A percentile compares a stretch with the other conserved stretches of the same genome.
These are phyloP conservation scores for Perca fluviatilis DNA, from an alignment of 2,113 vertebrate species.

Conservation along the genomic window DNA sequence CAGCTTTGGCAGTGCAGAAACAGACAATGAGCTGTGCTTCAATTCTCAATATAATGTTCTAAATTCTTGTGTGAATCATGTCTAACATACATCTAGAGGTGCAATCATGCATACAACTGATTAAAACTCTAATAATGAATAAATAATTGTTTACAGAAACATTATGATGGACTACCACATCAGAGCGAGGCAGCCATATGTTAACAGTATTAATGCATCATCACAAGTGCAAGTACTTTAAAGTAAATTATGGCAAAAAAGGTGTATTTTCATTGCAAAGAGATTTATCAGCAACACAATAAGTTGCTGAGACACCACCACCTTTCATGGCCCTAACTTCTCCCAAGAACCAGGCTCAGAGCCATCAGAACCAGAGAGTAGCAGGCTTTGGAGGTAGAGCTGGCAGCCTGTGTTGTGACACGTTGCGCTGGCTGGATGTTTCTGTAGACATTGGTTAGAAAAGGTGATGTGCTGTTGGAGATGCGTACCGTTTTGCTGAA, in stretches of 20 bases:
- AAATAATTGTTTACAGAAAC: no score
- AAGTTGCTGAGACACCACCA: background rate
- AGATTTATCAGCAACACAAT: background rate
- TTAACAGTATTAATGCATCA: no score
- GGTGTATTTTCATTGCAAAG: background rate
- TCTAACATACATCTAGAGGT: no score
- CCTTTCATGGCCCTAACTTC: background rate
- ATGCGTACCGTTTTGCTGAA: slow-evolving; percentile 58
- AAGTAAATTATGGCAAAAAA: no score
- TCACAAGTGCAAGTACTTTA: no score
- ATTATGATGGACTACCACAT: no score
- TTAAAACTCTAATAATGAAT: no score
- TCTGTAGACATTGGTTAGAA: slow-evolving; percentile 65
- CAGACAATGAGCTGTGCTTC: no score
- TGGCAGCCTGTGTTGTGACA: slow-evolving; percentile 47
- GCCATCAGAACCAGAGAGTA: slow-evolving; percentile 50
- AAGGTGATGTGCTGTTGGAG: background rate
- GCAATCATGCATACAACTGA: no score
- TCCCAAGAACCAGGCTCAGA: slow-evolving; percentile 27
- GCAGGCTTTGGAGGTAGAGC: background rate
- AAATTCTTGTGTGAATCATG: no score
- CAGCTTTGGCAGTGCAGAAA: background rate
- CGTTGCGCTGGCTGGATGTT: slow-evolving; percentile 24
- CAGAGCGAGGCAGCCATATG: no score
- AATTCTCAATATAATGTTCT: no score